Conservation (phyloP, 2,888 invertebrate species). For the Clepsis dumicolana region DNA sequence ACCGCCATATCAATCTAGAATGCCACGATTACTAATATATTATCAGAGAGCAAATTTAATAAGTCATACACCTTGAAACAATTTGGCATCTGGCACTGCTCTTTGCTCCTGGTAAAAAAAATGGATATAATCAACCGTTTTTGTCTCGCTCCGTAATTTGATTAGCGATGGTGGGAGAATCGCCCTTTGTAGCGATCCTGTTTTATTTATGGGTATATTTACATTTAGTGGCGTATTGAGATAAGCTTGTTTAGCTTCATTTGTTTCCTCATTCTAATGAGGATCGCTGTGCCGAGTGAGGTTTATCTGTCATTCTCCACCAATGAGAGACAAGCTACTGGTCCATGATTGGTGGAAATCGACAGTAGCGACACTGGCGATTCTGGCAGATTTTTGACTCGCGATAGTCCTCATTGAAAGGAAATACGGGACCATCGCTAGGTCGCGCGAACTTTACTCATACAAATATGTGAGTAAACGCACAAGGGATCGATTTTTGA, state of each 20-base stretch:
- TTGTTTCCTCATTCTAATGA: too few species aligned
- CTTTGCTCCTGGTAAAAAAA: slow-evolving; percentile 68
- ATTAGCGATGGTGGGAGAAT: slow-evolving; percentile 78
- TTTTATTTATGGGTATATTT: slow-evolving; percentile 69
- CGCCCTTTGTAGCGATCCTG: slow-evolving; percentile 76
- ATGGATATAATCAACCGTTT: slow-evolving; percentile 78
- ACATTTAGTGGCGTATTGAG: slow-evolving; percentile 63
- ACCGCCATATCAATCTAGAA: slow-evolving; percentile 15
- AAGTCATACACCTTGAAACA: slow-evolving; percentile 49
- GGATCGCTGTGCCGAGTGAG: too few species aligned
- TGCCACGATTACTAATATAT: slow-evolving; percentile 5
- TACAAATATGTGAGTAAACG: too few species aligned
- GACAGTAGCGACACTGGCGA: too few species aligned
- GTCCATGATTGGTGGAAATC: too few species aligned
- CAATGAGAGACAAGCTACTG: too few species aligned
- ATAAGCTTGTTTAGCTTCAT: neutral
- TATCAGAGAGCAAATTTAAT: slow-evolving; percentile 35
- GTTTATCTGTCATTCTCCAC: too few species aligned
- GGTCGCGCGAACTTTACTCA: too few species aligned
- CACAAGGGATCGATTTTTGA: too few species aligned
- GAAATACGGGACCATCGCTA: too few species aligned
- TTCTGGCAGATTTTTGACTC: too few species aligned
- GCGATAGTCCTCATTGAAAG: too few species aligned
- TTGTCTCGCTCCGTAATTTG: slow-evolving; percentile 80
- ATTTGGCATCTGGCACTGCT: slow-evolving; percentile 65